Evolutionary conservation across 1,140 invertebrate species (phyloP).

Genomic region (Papilio aristodemus): DNA sequence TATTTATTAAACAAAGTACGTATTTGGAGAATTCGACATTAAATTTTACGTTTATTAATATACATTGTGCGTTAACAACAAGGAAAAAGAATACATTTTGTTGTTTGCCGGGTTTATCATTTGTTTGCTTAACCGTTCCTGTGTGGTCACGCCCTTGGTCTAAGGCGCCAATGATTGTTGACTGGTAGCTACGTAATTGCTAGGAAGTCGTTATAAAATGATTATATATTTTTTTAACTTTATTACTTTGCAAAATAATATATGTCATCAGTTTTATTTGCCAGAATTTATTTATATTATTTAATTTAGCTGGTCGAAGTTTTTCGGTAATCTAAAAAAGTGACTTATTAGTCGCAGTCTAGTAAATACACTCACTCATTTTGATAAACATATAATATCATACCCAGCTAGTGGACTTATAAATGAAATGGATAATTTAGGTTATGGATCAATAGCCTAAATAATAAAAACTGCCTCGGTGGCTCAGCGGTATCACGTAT

Average conservation of each 20-base stretch:
- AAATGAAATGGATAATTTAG: too few relatives aligned
- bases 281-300: too few relatives aligned
- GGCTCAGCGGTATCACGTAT: too few relatives aligned
- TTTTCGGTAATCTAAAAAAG: too few relatives aligned
- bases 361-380: too few relatives aligned
- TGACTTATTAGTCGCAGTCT: too few relatives aligned
- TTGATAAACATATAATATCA: too few relatives aligned
- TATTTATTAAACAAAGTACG: neutral
- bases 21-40: neutral
- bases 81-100: conserved; percentile 21
- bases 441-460: too few relatives aligned
- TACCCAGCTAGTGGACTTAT: too few relatives aligned
- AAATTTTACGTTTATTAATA: neutral
- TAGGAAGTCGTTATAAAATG: neutral
- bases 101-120: conserved; percentile 7
- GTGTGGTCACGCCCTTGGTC: conserved; percentile 1
- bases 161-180: conserved; percentile 2
- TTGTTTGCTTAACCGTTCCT: conserved; percentile 18
- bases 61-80: conserved; percentile 19
- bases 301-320: too few relatives aligned
- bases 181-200: neutral
- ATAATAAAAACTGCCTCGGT: too few relatives aligned
- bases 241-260: neutral
- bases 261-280: neutral
- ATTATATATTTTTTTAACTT: neutral